Evolutionary conservation across 2,888 invertebrate genomes (phyloP).

Genomic region (Nymphalis polychloros): DNA sequence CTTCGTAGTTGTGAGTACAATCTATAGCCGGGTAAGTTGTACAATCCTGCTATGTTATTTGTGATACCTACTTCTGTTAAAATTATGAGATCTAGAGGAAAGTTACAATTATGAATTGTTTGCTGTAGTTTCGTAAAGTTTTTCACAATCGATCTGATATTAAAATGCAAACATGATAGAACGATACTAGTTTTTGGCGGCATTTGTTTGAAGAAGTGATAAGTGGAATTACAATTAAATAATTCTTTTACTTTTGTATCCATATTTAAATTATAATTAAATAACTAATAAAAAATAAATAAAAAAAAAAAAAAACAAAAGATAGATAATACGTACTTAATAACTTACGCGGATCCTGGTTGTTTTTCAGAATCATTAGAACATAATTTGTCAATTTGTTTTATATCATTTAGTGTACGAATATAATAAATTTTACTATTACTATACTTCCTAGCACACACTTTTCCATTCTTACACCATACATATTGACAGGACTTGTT

Average conservation of each 20-base stretch:
- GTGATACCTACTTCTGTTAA: slow-evolving; percentile 35
- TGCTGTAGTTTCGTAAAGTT: not conserved
- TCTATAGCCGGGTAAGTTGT: slow-evolving; percentile 37
- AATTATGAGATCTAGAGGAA: slow-evolving; percentile 28
- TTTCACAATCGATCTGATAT: slow-evolving; percentile 32
- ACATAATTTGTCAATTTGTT: not conserved
- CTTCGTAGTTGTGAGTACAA: slow-evolving; percentile 35
- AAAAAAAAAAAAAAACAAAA: not conserved
- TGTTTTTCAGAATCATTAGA: too few species aligned
- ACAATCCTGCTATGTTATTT: slow-evolving; percentile 25
- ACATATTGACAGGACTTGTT: slow-evolving; percentile 34
- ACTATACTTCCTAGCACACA: not conserved
- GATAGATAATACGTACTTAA: not conserved
- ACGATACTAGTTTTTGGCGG: not conserved
- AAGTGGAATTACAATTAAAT: not conserved
- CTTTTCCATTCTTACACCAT: slow-evolving; percentile 19
- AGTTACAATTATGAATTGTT: not conserved
- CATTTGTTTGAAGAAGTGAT: not conserved
- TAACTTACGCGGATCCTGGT: not conserved
- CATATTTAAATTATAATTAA: not conserved
- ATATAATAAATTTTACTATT: slow-evolving; percentile 1
- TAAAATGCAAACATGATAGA: slow-evolving; percentile 19
- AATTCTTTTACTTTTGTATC: not conserved
- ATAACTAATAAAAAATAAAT: not conserved
- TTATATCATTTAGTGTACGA: not conserved